These are phyloP conservation scores for Eulemur rufifrons DNA, from an alignment of 2,113 vertebrate species.

Conservation along the genomic window DNA sequence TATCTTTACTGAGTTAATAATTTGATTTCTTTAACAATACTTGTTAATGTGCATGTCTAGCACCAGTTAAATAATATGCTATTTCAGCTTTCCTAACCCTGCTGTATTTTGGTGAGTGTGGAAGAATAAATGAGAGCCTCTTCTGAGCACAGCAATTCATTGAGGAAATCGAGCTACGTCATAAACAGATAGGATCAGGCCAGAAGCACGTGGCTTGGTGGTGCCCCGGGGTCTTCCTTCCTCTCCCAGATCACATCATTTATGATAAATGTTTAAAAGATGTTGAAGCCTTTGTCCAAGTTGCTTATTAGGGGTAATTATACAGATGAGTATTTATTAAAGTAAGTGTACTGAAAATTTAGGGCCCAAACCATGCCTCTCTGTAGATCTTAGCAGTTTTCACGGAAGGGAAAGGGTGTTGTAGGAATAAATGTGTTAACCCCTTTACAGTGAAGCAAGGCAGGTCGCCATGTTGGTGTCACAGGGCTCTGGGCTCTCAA, in stretches of 20 bases:
- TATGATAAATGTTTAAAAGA: conserved; percentile 43
- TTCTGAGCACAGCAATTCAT: conserved; percentile 45
- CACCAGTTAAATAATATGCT: conserved; percentile 2
- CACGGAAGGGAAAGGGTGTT: conserved; percentile 22
- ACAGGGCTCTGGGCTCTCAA: background rate
- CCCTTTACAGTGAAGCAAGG: conserved; percentile 15
- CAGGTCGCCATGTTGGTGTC: background rate
- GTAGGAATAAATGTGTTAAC: background rate
- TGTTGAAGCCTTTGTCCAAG: conserved; percentile 49
- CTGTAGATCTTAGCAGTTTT: conserved; percentile 18
- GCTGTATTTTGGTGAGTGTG: conserved; percentile 32
- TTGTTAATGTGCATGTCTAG: background rate
- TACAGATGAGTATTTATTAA: conserved; percentile 48
- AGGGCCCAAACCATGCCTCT: background rate
- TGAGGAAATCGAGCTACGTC: conserved; percentile 37
- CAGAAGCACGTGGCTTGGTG: conserved; percentile 29
- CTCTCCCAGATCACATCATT: conserved; percentile 20
- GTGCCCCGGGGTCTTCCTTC: background rate
- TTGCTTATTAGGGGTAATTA: conserved; percentile 37
- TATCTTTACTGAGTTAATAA: conserved; percentile 36
- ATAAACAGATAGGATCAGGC: background rate
- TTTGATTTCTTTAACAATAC: conserved; percentile 36
- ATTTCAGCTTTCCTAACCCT: conserved; percentile 33
- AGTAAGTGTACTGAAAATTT: background rate
- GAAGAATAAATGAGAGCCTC: conserved; percentile 48